These are phyloP conservation scores for Ceyx melanurus DNA, from an alignment of 2,113 vertebrate genomes.

Conservation along the genomic window DNA sequence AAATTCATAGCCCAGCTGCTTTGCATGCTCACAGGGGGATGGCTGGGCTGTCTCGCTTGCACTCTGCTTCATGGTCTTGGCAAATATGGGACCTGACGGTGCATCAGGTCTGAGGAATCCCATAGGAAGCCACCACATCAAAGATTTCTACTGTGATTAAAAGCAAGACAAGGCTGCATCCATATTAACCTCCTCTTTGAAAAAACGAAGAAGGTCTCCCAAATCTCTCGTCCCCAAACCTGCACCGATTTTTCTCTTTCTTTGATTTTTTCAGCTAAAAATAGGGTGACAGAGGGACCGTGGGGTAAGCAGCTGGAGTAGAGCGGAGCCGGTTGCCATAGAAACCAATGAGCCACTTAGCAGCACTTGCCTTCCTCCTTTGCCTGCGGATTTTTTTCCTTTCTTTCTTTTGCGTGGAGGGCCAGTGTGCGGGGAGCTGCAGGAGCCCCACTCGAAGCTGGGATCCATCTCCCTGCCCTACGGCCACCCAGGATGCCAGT, in stretches of 20 bases:
- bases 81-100: not conserved
- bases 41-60: not conserved
- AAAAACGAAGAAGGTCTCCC: not conserved
- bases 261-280: constrained; percentile 80
- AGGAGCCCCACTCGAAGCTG: not conserved
- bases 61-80: not conserved
- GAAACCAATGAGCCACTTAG: constrained; percentile 82
- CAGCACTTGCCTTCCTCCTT: constrained; percentile 76
- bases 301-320: constrained; percentile 82
- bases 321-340: constrained; percentile 79
- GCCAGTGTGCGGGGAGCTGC: not conserved
- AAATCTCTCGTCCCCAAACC: constrained; percentile 34
- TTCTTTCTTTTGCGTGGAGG: constrained; percentile 45
- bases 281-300: constrained; percentile 84
- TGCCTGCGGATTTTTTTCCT: constrained; percentile 70
- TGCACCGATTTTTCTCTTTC: constrained; percentile 64
- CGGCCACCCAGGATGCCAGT: fast-evolving
- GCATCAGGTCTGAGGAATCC: constrained; percentile 3
- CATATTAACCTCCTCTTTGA: constrained; percentile 3
- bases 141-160: constrained; percentile 33
- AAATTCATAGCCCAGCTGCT: not conserved
- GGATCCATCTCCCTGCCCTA: not conserved
- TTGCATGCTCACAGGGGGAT: not conserved
- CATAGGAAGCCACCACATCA: not conserved
- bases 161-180: constrained; percentile 47